Conservation (phyloP, 2,797 vertebrate species). For the Acanthurus lineatus region DNA sequence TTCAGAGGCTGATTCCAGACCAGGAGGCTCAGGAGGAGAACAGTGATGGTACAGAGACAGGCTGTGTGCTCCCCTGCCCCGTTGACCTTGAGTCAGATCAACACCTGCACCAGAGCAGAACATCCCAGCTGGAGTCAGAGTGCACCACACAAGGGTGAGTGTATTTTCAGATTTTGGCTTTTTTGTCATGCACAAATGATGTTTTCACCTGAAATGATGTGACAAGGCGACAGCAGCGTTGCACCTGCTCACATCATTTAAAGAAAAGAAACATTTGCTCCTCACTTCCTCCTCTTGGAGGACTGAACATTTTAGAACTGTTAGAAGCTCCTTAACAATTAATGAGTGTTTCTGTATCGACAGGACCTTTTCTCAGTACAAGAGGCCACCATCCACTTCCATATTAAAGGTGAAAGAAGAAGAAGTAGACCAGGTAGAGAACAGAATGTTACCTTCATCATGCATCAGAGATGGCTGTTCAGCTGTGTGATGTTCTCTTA, state of each 20-base stretch:
- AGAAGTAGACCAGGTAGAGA: slow-evolving; percentile 8
- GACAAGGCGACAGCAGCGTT: neutral
- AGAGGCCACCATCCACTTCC: neutral
- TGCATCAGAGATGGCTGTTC: slow-evolving; percentile 12
- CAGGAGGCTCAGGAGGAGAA: slow-evolving; percentile 40
- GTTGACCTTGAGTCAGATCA: slow-evolving; percentile 57
- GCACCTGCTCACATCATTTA: neutral
- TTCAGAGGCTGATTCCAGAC: slow-evolving; percentile 63
- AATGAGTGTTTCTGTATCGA: slow-evolving; percentile 28
- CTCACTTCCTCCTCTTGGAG: neutral
- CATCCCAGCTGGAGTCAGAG: slow-evolving; percentile 6
- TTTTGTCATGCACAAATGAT: neutral
- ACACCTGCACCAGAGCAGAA: neutral
- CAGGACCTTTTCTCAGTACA: slow-evolving; percentile 42
- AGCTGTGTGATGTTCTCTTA: slow-evolving; percentile 15
- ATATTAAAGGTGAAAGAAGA: slow-evolving; percentile 16
- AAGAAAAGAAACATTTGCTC: neutral
- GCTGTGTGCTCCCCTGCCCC: slow-evolving; percentile 26
- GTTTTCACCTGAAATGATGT: neutral
- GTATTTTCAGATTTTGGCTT: neutral
- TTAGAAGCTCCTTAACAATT: neutral
- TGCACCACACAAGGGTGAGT: slow-evolving; percentile 45
- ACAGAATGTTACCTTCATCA: neutral
- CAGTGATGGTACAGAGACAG: slow-evolving; percentile 3
- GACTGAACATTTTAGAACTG: neutral